Evolutionary conservation across 2,113 vertebrate species (phyloP).

Genomic region (Antechinus flavipes): DNA sequence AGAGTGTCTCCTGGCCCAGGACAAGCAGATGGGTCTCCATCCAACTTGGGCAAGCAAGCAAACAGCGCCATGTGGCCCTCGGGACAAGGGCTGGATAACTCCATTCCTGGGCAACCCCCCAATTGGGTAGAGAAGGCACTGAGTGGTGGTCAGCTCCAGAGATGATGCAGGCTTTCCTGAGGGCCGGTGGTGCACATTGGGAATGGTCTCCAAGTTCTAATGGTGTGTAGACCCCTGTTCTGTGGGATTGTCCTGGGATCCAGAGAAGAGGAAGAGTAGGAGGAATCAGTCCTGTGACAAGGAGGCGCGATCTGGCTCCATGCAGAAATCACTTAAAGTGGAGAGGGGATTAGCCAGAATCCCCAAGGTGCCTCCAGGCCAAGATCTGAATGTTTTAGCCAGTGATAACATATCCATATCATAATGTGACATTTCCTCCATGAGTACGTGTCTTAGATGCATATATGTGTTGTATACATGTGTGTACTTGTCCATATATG

Average conservation of each 20-base stretch:
- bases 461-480: not conserved
- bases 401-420: not conserved
- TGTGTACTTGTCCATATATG: no score
- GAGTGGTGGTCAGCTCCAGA: not conserved
- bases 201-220: not conserved
- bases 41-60: no score
- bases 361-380: not conserved
- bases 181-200: not conserved
- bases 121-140: not conserved
- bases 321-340: not conserved
- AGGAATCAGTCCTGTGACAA: not conserved
- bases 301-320: not conserved
- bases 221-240: not conserved
- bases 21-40: not conserved
- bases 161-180: not conserved
- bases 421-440: not conserved
- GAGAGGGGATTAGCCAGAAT: not conserved
- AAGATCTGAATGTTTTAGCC: not conserved
- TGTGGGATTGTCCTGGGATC: no score
- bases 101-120: not conserved
- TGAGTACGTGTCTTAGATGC: not conserved
- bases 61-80: no score
- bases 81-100: not conserved
- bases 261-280: no score
- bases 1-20: not conserved